Evolutionary conservation across 1,140 invertebrate genomes (phyloP), one percentile per base, ranked within the genome.

Genomic region (Arctopsyche grandis): DNA sequence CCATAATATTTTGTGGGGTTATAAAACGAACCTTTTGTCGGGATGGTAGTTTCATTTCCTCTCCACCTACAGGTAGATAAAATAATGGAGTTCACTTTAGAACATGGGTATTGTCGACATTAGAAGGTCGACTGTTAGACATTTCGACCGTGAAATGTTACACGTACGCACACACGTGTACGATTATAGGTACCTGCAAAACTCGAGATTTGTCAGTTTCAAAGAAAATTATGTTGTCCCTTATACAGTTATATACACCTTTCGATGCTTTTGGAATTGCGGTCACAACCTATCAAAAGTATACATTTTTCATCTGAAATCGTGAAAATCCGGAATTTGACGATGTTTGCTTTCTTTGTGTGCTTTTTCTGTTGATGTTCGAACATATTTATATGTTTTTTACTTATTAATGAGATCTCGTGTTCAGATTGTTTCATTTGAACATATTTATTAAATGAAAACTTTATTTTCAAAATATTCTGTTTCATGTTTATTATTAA

Each of bases 1-100:
- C 60, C 66, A 69, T 69, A 29, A 69, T 69, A 69, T 69, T 69
- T 69, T 29, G 66, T 69, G 5, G 22, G 16, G 29, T 24, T 16
- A 29, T 69, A 69, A 69, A 69, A 4, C 16, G 5, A 4, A 60
- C 56, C 66, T 69, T 69, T 69, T 69, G 29, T 43, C 12, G 0
- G 0, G 16, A 69, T 38, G 66, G 16, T 21, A 38, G 22, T 69
- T 69, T 43, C 5, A 69, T 69, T 5, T 29, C 66, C 24, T n/a
- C 29, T 24, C 66, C 29, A 7, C 7, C 29, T 14, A 0, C 21
- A 43, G 12, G 29, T 26, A 69, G 22, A 69, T 69, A 69, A 69
- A 29, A 69, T 60, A n/a, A 19, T 52, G 12, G 16, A 19, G 12
- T 60, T 60, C 16, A 21, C 5, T 60, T 60, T 60, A 60, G 29